Conservation (phyloP, 2,888 invertebrate species). For the Argyresthia albistria region DNA sequence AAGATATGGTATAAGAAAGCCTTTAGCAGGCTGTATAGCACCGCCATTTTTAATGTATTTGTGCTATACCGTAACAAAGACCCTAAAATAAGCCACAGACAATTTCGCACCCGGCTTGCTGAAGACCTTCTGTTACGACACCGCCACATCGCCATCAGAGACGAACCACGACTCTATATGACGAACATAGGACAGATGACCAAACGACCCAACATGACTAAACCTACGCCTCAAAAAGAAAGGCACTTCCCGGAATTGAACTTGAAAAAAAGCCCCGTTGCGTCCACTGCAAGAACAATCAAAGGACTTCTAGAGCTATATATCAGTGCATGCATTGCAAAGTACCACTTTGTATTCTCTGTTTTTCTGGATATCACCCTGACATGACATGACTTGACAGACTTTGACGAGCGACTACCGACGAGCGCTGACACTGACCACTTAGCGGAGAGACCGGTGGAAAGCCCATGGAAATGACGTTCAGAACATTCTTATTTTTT, state of each 20-base stretch:
- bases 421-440: too few relatives aligned
- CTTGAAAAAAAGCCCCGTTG: background rate
- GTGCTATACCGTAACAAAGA: background rate
- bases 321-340: conserved; percentile 3
- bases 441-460: too few relatives aligned
- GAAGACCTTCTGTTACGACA: conserved; percentile 2
- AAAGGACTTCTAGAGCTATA: background rate
- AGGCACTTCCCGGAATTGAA: background rate
- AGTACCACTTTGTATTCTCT: background rate
- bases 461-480: too few relatives aligned
- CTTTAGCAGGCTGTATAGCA: conserved; percentile 7
- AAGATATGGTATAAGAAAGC: conserved; percentile 18
- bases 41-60: conserved; percentile 1
- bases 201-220: background rate
- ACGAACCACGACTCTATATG: background rate
- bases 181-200: background rate
- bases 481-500: too few relatives aligned
- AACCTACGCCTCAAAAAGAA: background rate
- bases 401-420: too few relatives aligned
- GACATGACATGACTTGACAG: too few relatives aligned
- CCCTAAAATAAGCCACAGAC: background rate
- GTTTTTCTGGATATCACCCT: background rate
- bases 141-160: background rate
- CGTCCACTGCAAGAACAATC: background rate
- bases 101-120: conserved; percentile 1